Evolutionary conservation across 2,797 vertebrate genomes (phyloP), one percentile per base, ranked within the genome.

Genomic region (Sebastes iracundus): DNA sequence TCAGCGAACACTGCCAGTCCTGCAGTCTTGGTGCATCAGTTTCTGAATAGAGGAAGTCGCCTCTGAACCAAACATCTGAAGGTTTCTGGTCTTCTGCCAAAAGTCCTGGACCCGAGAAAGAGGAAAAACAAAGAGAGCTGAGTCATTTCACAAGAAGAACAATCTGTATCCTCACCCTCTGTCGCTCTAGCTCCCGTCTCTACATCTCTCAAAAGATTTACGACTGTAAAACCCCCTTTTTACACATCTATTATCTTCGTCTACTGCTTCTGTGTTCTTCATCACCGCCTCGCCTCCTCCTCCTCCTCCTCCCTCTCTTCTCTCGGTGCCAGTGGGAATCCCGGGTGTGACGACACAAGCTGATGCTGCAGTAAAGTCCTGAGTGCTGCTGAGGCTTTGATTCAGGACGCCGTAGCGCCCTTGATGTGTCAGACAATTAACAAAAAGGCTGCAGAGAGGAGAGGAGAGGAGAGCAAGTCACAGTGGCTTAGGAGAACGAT

Each of bases 301-400:
- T 32, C 35, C n/a, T 3, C 53, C 53, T 27, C 35, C 56, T 53
- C 72, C 59, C 23, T 38, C 69, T 69, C 79, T 33, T 20, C 10
- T 71, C 69, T 81, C 79, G 38, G 56, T 80, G 84, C 84, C 79
- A n/a, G 86, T 92, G 91, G 92, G 89, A 93, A 94, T 92, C 89
- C 93, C 88, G 42, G 32, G 6, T 27, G 70, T 92, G 91, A 93
- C 88, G 91, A 88, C 91, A 93, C 83, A 75, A 65, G 85, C 88
- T 81, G 86, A 80, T 85, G 83, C 82, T 78, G 91, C 88, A 90
- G 80, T 72, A 80, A 84, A 82, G 56, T 6, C 27, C 71, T 1
- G 52, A 53, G 56, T 62, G 72, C 55, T 63, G 75, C 82, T 27
- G 71, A 81, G 77, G 83, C 75, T 89, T 77, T 71, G 78, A 79